phyloP scores from a whole-genome alignment of 1,140 invertebrate species.

The Rhyacophila brunnea region DNA sequence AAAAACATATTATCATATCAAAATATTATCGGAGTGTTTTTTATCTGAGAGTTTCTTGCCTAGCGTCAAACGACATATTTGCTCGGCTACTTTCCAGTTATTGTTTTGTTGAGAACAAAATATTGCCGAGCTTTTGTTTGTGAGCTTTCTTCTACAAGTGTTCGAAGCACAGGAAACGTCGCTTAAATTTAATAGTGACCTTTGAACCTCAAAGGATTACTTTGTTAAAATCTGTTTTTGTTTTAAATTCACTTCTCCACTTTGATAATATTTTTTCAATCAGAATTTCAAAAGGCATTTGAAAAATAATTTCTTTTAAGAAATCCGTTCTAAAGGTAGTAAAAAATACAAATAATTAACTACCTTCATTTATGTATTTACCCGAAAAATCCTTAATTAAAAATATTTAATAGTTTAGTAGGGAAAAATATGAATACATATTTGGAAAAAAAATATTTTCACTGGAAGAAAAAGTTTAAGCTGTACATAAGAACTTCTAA shows the following conservation, averaged over 20 bases:
- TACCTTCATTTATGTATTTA: no score
- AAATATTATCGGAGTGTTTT: no score
- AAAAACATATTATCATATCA: no score
- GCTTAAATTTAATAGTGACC: conserved; percentile 11
- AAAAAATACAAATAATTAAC: no score
- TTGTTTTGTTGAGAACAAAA: not conserved
- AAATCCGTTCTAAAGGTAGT: not conserved
- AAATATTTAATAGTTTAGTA: no score
- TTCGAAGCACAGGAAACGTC: conserved; percentile 1
- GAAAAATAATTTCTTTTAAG: not conserved
- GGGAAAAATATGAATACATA: no score
- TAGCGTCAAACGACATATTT: no score
- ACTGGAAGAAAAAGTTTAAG: no score
- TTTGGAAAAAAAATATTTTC: no score
- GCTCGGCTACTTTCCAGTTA: not conserved
- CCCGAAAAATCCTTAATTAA: no score
- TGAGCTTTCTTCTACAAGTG: not conserved
- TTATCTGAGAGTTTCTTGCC: no score
- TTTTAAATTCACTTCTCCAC: not conserved
- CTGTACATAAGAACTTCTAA: no score
- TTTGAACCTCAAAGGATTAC: conserved; percentile 23
- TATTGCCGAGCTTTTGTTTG: not conserved
- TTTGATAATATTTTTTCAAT: not conserved
- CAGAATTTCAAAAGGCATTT: conserved; percentile 1
- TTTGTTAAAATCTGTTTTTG: not conserved